Evolutionary conservation across 30 jellyfish, hydroid and myxozoan genomes (phyloP).

Genomic region (Pseudorhiza aurosa): DNA sequence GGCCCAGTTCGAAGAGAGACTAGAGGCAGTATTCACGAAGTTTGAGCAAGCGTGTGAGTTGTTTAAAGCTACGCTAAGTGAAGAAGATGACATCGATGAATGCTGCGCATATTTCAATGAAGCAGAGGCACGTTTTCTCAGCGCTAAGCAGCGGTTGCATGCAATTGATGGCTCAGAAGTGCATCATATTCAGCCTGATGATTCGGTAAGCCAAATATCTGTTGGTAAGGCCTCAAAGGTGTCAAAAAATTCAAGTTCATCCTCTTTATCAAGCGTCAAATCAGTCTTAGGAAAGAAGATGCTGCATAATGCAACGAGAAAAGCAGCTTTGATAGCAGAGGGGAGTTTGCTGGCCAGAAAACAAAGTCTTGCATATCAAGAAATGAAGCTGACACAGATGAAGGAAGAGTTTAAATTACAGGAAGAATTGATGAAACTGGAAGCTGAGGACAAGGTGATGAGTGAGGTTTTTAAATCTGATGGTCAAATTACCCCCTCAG

Average conservation of each 20-base stretch:
- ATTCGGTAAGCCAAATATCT: conserved; percentile 29
- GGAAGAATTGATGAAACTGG: conserved; percentile 12
- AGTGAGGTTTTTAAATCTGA: conserved; percentile 39
- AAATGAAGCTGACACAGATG: conserved; percentile 36
- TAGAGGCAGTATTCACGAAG: conserved; percentile 15
- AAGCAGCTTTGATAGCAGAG: conserved; percentile 33
- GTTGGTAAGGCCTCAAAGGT: neutral
- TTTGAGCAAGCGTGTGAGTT: conserved; percentile 21
- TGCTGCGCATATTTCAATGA: conserved; percentile 31
- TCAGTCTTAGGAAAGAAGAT: conserved; percentile 41
- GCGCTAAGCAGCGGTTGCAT: conserved; percentile 13
- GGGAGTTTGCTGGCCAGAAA: conserved; percentile 19
- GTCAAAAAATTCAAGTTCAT: neutral
- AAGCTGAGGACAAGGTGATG: conserved; percentile 54
- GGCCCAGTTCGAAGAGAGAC: conserved; percentile 23
- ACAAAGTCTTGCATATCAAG: conserved; percentile 24
- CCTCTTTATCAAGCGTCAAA: conserved; percentile 3
- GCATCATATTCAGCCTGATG: neutral
- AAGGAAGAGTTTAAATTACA: conserved; percentile 31
- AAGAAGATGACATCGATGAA: conserved; percentile 31
- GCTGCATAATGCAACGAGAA: conserved; percentile 40
- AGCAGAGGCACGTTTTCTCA: conserved; percentile 10
- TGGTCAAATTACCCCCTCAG: conserved; percentile 14
- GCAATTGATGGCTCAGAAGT: neutral
- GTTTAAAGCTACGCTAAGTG: conserved; percentile 1